Evolutionary conservation across 2,888 invertebrate genomes (phyloP), one percentile per base, ranked within the genome.

Genomic region (Tetragonisca angustula): DNA sequence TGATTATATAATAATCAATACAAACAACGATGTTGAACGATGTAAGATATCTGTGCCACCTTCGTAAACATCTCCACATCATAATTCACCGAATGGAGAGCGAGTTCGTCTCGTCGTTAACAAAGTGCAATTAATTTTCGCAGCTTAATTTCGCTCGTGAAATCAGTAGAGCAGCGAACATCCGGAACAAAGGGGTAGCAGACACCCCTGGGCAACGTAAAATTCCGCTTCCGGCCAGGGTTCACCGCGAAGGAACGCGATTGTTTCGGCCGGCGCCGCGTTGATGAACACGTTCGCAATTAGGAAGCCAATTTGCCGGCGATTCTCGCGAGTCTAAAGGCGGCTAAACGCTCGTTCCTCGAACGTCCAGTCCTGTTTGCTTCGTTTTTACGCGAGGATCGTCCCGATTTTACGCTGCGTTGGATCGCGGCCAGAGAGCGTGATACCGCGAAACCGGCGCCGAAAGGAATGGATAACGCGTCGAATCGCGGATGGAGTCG

Each of bases 291-390:
- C 68, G 59, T 59, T 15, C 64, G 72, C 74, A 43, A 74, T 79
- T 74, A 79, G 71, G 62, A 69, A 75, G 52, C 32, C 81, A 69
- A 79, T 76, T 76, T 62, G 24, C 79, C 56, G 21, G 32, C n/a
- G 62, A 69, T 75, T 68, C 61, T 21, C 27, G 61, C 52, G n/a
- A n/a, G 17, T 27, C 24, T 24, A n/a, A 56, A 52, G 32, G 6
- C 32, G 50, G 49, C 61, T 56, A 74, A 72, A 62, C 59, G 71
- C 49, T 62, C 24, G 54, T 68, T 36, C 21, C 61, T 77, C 54
- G 27, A 74, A 50, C 36, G 43, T 43, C 17, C 54, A 68, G 54
- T 69, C 32, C 32, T 61, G 50, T 73, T 69, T 64, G 49, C 77
- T 54, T 15, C 50, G 77, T 82, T 82, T 82, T 82, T 73, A 1